Evolutionary conservation across 2,888 invertebrate genomes (phyloP), one percentile per base, ranked within the genome.

Genomic region (Drosophila peninsularis): DNA sequence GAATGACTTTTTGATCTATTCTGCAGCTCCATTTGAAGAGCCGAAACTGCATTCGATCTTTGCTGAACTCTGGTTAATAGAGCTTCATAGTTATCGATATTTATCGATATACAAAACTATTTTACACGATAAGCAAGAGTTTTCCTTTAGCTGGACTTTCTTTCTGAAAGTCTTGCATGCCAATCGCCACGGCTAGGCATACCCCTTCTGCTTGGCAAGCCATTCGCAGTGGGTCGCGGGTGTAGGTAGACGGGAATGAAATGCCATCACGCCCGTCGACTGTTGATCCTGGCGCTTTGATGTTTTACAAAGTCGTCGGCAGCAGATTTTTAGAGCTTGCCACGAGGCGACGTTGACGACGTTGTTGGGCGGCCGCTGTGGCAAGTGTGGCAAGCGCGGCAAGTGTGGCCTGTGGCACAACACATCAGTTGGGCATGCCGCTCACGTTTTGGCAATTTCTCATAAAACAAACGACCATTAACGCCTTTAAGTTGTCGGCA

Each of bases 391-490:
- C 37, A 27, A 30, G 61, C 39, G 52, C 24, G 56, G 49, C 62
- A 65, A 63, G 55, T 30, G 41, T 19, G 54, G 60, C 55, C 42
- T 47, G 21, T 73, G 58, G 56, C 62, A 47, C 53, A 47, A 37
- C 37, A 49, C 65, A 65, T 55, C 61, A 24, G 27, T 75, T 69
- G 64, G 45, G 41, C 61, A 91, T 92, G 89, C 91, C 55, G 73
- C 80, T 85, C 91, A 91, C 91, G 91, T 90, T 90, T 91, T 87
- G 81, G 91, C 91, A 92, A 91, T 91, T 92, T 92, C 91, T 91
- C 91, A 91, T 91, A 91, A 90, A 91, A 91, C 91, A 91, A 91
- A 91, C 90, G 91, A 90, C 90, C 91, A 91, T 90, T 91, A 91
- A 90, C 90, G 91, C 88, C 90, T 89, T 89, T 86, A 84, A 84